These are phyloP conservation scores for Tenthredo distinguenda DNA, from an alignment of 2,888 invertebrate species.

Conservation along the genomic window DNA sequence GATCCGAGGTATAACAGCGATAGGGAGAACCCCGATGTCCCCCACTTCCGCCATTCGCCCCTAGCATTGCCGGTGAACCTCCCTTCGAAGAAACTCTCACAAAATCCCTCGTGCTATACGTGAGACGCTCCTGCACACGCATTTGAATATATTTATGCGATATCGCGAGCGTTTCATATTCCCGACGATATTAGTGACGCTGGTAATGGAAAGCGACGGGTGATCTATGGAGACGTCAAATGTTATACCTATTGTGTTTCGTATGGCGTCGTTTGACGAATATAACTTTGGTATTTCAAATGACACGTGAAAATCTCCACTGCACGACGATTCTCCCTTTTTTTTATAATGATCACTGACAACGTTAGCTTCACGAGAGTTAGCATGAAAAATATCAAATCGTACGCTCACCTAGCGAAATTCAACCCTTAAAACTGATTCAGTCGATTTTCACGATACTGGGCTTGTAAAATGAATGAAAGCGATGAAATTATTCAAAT, in stretches of 20 bases:
- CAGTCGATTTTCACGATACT: background rate
- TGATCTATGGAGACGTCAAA: constrained; percentile 74
- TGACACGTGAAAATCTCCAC: constrained; percentile 37
- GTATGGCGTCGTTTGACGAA: constrained; percentile 40
- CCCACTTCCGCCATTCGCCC: constrained; percentile 53
- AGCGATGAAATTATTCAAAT: background rate
- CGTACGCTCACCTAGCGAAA: background rate
- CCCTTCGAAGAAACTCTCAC: constrained; percentile 59
- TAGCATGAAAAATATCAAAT: background rate
- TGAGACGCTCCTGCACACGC: constrained; percentile 50
- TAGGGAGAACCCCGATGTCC: constrained; percentile 58
- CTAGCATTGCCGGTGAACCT: constrained; percentile 29
- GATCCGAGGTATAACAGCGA: constrained; percentile 62
- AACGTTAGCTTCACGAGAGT: background rate
- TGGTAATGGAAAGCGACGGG: constrained; percentile 74
- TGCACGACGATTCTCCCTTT: background rate
- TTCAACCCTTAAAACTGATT: background rate
- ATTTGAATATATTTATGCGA: constrained; percentile 74
- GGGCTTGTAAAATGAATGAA: background rate
- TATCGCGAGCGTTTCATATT: constrained; percentile 66
- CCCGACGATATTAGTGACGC: constrained; percentile 71
- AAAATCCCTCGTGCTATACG: constrained; percentile 28
- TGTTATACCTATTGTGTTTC: constrained; percentile 58
- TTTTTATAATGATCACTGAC: constrained; percentile 10
- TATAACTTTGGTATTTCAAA: constrained; percentile 30